Base-by-base conservation (phyloP, 2,888 invertebrate species). In the Hydrotaea cyrtoneurina region DNA sequence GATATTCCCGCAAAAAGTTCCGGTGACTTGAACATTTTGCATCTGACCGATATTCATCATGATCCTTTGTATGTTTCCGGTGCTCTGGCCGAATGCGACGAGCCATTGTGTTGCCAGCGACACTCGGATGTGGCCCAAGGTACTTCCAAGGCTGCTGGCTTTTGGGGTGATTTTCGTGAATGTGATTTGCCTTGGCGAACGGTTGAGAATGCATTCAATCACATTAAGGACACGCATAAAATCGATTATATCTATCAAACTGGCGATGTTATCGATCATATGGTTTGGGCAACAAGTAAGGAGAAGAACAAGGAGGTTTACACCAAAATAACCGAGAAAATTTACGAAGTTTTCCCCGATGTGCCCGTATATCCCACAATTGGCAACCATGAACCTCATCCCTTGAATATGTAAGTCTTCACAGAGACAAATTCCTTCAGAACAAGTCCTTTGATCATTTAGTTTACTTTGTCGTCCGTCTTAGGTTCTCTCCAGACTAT, bases 331-430 rank as follows among this genome's bases (percentile, higher is more conserved):
- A 93, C 94, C 59, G 89, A 93, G 0, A 93, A 93, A 87, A 89
- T 96, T 59, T 92, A 93, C 55, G 89, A 91, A 21, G 92, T 91
- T 1, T 96, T 97, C 86, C 94, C 93, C 0, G 88, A 94, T 59
- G 94, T 94, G n/a, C 93, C 94, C 0, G 93, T 97, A 0, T 94
- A 94, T 89, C 95, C 96, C 21, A 93, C 95, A 13, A 92, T 97
- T 81, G 97, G 97, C 31, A 98, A 98, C 91, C 97, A 98, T 87
- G 97, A 97, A 92, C 94, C 96, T 76, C 95, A 96, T 88, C 98
- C 98, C 0, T 93, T 96, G 8, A 97, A 98, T 92, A 94, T 95
- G 97, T 98, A 93, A 94, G 95, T 92, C n/a, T n/a, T n/a, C 15
- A 71, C 2, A 31, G 31, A 8, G 7, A 8, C 10, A 1, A 39